Percentiles rank a stretch among this genome's conserved stretches.
phyloP scores from a whole-genome alignment of 2,113 vertebrate species.

The Anseranas semipalmata region DNA sequence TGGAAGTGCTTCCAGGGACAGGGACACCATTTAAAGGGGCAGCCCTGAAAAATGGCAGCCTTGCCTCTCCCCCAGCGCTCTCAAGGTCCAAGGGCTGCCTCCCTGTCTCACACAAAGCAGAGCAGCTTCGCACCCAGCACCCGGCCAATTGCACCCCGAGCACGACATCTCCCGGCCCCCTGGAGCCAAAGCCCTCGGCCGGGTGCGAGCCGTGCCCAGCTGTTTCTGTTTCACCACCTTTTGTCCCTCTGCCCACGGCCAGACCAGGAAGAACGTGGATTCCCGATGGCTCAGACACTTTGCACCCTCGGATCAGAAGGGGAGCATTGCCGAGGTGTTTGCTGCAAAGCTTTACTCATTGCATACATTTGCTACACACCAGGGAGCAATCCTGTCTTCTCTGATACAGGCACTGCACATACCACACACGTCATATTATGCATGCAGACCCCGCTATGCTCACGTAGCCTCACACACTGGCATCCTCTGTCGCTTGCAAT shows the following conservation, averaged over 20 bases:
- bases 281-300: not conserved
- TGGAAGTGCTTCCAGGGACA: constrained; percentile 30
- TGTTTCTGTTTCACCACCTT: not conserved
- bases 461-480: not conserved
- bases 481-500: not conserved
- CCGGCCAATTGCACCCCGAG: not conserved
- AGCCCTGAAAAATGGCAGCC: constrained; percentile 16
- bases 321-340: not conserved
- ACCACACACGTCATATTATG: not conserved
- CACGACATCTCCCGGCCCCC: not conserved
- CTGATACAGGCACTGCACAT: not conserved
- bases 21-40: constrained; percentile 33
- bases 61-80: not conserved
- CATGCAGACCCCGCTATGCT: not conserved
- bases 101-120: not conserved
- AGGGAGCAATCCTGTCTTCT: constrained; percentile 37
- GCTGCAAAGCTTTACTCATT: constrained; percentile 18
- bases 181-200: not conserved
- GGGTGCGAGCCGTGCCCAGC: not conserved
- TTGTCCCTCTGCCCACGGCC: not conserved
- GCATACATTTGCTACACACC: constrained; percentile 1
- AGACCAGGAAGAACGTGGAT: not conserved
- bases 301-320: not conserved
- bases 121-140: not conserved
- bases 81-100: not conserved